Base-by-base conservation (phyloP, 2,888 invertebrate species). In the Pseudococcus jackbeardsleyi region DNA sequence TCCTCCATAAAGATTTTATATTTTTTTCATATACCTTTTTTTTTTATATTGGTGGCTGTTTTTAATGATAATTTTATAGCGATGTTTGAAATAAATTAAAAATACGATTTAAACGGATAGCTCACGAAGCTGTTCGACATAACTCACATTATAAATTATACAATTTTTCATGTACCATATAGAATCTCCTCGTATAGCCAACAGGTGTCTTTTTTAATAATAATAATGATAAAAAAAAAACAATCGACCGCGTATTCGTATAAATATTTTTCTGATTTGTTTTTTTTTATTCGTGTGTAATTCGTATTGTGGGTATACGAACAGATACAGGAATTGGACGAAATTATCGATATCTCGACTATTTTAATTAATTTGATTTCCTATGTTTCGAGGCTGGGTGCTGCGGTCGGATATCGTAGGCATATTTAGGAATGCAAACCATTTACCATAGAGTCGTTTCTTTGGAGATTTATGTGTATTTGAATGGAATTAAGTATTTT, bases 81-180 rank as follows among this genome's bases (percentile, higher is more conserved):
- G 79, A 46, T 42, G 79, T 82, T 82, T 82, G 79, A 86, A 64
- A 86, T 64, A 86, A 86, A 86, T 86, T 86, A 86, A 86, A 86
- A 86, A 68, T 86, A 86, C 86, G 64, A 86, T 86, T 42, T 64
- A 64, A 86, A 86, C 86, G 68, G 86, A 86, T 86, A 86, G 86
- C 86, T 86, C 86, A 86, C 86, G 86, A 86, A 86, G 86, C 59
- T 68, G 86, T 86, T 86, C 86, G 64, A 86, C 86, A 86, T 86
- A 64, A 86, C 86, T 86, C 59, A 46, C 86, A 54, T 86, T 64
- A 86, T 86, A 86, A 86, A 86, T 86, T 86, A 86, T 86, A 82
- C 33, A 82, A 82, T 82, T 82, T 82, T 82, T 82, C 79, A 82
- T 82, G 46, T 82, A 42, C 42, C 42, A 46, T 46, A 22, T 19